Percentiles rank a stretch among this genome's conserved stretches.
These are phyloP conservation scores for Cephus spinipes DNA, from an alignment of 2,888 invertebrate species.

Conservation along the genomic window DNA sequence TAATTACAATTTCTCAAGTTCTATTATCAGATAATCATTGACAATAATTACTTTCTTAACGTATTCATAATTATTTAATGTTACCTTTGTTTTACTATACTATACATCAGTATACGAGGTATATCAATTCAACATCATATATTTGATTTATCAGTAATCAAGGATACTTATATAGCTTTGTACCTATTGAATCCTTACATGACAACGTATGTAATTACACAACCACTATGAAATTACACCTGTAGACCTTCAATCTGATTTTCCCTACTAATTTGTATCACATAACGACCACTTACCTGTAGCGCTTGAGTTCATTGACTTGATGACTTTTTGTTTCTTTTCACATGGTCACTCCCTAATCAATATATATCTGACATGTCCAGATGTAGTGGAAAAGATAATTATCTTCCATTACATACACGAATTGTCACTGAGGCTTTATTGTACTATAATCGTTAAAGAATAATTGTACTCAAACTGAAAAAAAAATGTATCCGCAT, in stretches of 20 bases:
- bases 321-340: not conserved
- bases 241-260: not conserved
- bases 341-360: not conserved
- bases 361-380: not conserved
- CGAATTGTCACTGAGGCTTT: not conserved
- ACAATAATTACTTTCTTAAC: not conserved
- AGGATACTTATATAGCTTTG: not conserved
- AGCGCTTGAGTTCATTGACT: not conserved
- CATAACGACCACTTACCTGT: not conserved
- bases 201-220: not conserved
- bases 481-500: not conserved
- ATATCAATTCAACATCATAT: not conserved
- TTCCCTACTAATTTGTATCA: not conserved
- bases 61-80: not conserved
- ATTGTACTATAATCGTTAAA: not conserved
- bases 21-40: too few species aligned
- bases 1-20: not conserved
- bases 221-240: conserved; percentile 3
- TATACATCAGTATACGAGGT: not conserved
- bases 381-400: not conserved
- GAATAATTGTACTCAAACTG: not conserved
- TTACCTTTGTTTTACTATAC: not conserved
- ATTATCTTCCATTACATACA: not conserved
- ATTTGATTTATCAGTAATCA: too few species aligned
- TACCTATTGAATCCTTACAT: not conserved